Percentiles rank a stretch among this genome's conserved stretches.
Conservation (phyloP, 1,140 invertebrate genomes). For the Lepeophtheirus salmonis region DNA sequence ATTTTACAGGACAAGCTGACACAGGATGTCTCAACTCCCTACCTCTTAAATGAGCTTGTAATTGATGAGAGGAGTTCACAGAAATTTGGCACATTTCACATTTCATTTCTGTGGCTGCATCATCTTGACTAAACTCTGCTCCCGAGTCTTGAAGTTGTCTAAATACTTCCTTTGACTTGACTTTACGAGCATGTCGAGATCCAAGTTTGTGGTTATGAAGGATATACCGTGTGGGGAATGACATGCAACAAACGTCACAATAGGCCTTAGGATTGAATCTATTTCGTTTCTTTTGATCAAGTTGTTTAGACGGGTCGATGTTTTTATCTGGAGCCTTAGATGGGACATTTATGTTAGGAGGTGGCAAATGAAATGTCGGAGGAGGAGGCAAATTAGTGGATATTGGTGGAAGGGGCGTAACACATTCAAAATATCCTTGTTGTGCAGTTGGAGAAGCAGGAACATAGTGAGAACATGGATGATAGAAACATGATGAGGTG, state of each 20-base stretch:
- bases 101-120: neutral
- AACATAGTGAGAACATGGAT: neutral
- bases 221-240: neutral
- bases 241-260: neutral
- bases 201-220: neutral
- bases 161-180: neutral
- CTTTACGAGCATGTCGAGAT: neutral
- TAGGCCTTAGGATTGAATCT: neutral
- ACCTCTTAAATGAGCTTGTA: slow-evolving; percentile 9
- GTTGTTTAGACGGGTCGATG: neutral
- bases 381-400: neutral
- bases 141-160: neutral
- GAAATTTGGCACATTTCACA: slow-evolving; percentile 14
- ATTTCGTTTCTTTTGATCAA: neutral
- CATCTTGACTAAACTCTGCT: slow-evolving; percentile 1
- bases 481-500: neutral
- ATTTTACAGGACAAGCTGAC: too few species aligned
- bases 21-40: too few species aligned
- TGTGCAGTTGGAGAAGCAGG: neutral
- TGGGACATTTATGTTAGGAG: neutral
- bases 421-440: neutral
- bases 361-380: neutral
- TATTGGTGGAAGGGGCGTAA: neutral
- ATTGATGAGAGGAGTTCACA: slow-evolving; percentile 14
- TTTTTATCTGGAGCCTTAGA: neutral